phyloP scores from a whole-genome alignment of 2,888 invertebrate species.

The Orthosia cruda region DNA sequence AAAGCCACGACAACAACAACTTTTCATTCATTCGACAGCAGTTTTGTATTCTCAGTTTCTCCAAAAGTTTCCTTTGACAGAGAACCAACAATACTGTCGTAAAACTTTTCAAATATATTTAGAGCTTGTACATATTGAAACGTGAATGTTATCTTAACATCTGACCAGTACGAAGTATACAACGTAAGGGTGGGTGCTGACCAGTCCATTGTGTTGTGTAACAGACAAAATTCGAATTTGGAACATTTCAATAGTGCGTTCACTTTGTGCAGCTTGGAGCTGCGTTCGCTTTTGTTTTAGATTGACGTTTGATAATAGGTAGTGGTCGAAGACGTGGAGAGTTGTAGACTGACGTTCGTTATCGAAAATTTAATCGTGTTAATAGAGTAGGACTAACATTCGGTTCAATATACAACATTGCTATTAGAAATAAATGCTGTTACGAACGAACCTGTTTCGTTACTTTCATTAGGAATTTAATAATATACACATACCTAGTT shows the following conservation, averaged over 20 bases:
- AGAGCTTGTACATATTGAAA: conserved; percentile 56
- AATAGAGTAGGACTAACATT: neutral
- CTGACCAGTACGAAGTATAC: conserved; percentile 40
- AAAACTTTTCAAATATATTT: conserved; percentile 63
- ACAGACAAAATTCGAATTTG: conserved; percentile 13
- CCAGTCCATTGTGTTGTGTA: conserved; percentile 8
- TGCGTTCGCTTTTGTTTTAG: conserved; percentile 25
- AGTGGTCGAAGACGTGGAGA: neutral
- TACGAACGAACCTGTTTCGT: neutral
- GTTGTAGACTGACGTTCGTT: conserved; percentile 2
- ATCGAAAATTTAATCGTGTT: conserved; percentile 4
- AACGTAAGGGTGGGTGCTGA: conserved; percentile 26
- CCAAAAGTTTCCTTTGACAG: conserved; percentile 45
- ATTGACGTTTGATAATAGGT: conserved; percentile 18
- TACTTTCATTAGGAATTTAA: conserved; percentile 6
- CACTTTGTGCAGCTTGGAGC: conserved; percentile 1
- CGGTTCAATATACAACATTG: neutral
- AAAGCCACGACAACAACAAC: conserved; percentile 47
- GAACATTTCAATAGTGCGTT: conserved; percentile 4
- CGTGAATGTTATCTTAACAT: conserved; percentile 51
- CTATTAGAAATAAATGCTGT: neutral
- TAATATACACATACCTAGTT: neutral
- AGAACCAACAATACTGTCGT: conserved; percentile 46
- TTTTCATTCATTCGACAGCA: conserved; percentile 46
- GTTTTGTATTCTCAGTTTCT: conserved; percentile 48